Conservation (phyloP, 2,797 vertebrate genomes). For the Limnodromus scolopaceus region DNA sequence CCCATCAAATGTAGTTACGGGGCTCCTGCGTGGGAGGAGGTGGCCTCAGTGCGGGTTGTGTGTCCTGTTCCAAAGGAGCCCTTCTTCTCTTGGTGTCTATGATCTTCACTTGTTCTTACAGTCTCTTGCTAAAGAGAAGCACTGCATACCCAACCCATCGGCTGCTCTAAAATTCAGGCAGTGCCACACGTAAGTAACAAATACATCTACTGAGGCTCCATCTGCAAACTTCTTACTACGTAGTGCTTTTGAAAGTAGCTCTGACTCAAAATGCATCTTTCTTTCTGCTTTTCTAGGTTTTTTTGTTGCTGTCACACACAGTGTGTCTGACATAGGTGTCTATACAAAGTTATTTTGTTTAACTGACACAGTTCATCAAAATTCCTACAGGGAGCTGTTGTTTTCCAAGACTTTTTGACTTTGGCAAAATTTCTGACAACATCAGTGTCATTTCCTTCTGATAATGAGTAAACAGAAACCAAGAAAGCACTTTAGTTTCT, state of each 20-base stretch:
- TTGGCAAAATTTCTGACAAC: neutral
- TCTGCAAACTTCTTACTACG: neutral
- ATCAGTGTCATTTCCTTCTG: neutral
- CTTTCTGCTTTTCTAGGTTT: neutral
- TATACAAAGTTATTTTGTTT: neutral
- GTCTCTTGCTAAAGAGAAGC: neutral
- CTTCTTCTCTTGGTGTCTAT: neutral
- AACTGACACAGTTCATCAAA: neutral
- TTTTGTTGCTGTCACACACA: neutral
- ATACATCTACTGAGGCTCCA: neutral
- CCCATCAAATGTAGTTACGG: neutral
- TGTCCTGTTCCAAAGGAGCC: neutral
- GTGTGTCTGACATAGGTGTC: neutral
- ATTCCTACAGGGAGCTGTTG: neutral
- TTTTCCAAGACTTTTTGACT: neutral
- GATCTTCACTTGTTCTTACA: no score
- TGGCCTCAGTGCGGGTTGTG: fast-evolving
- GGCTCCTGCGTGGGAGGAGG: neutral
- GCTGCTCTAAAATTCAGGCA: neutral
- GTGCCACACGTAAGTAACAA: neutral
- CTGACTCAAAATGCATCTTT: neutral
- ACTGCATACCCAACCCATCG: no score
- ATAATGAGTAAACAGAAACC: neutral
- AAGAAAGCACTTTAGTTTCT: neutral
- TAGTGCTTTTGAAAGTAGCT: neutral